Percentiles rank a stretch among this genome's conserved stretches.
Conservation (phyloP, 2,888 invertebrate species). For the Lasiommata megera region DNA sequence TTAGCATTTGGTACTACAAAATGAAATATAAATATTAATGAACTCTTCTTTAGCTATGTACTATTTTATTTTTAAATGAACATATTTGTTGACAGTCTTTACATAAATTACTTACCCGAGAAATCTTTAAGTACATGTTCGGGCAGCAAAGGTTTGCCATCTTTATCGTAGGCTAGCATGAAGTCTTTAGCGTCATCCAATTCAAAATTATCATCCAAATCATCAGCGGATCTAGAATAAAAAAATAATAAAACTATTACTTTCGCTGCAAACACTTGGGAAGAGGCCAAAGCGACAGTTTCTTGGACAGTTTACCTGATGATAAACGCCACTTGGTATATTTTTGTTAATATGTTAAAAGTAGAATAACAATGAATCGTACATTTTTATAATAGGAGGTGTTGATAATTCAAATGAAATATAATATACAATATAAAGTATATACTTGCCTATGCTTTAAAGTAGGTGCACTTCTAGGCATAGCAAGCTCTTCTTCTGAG, state of each 20-base stretch:
- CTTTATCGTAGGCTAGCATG: slow-evolving; percentile 74
- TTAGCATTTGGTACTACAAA: slow-evolving; percentile 65
- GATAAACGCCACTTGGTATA: too few relatives aligned
- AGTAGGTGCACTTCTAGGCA: slow-evolving; percentile 44
- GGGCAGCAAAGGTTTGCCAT: slow-evolving; percentile 69
- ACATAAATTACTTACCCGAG: slow-evolving; percentile 46
- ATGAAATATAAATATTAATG: slow-evolving; percentile 7
- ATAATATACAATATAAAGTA: background rate
- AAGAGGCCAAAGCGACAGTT: too few relatives aligned
- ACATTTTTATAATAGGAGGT: too few relatives aligned
- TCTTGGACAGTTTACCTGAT: too few relatives aligned
- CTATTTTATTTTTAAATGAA: too few relatives aligned
- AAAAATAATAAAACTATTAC: too few relatives aligned
- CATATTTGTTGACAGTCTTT: too few relatives aligned
- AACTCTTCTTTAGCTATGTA: too few relatives aligned
- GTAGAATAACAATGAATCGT: too few relatives aligned
- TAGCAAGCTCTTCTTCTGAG: slow-evolving; percentile 67
- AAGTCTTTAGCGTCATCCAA: slow-evolving; percentile 78
- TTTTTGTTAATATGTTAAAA: too few relatives aligned
- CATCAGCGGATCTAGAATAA: slow-evolving; percentile 85
- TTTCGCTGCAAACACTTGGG: too few relatives aligned
- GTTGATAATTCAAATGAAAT: too few relatives aligned
- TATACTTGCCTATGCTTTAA: slow-evolving; percentile 83
- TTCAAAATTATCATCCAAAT: slow-evolving; percentile 91
- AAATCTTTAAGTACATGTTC: slow-evolving; percentile 65